Base-by-base conservation (phyloP, 2,888 invertebrate species). In the Standfussiana lucernea region DNA sequence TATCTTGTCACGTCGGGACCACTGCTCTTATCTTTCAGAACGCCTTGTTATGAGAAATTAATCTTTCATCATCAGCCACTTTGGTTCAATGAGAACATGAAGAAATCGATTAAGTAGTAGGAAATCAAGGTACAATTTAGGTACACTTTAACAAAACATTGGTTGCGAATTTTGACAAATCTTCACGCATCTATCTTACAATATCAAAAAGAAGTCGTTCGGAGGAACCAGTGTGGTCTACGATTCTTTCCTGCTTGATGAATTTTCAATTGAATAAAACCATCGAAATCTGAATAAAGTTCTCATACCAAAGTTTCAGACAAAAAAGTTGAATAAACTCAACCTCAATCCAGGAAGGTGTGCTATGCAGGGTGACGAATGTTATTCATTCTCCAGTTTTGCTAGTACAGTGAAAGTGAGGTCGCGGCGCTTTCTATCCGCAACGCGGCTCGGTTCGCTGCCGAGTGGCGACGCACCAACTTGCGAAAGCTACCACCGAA, bases 401-500 rank as follows among this genome's bases (percentile, higher is more conserved):
- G 92, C 88, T 88, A 89, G 88, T 75, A 62, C 83, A 95, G 96
- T 95, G 96, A 96, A 96, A 96, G 96, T 96, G 96, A 95, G 96
- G 95, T 95, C 95, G 93, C 91, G 84, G 79, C 95, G 95, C 96
- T 96, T 96, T 96, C 96, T 96, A 96, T 95, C 93, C 94, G 95
- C 93, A 86, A 91, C 79, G 83, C 83, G 81, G 73, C 69, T 85
- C 80, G 80, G 79, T 76, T 74, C 78, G 83, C 74, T 83, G 75
- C 79, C 75, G 62, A 47, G 21, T 61, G 64, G 68, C 76, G 71
- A 69, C 73, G 83, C 81, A 87, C 82, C 80, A 82, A 79, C 92
- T 95, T 95, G 95, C 96, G 96, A 96, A 96, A 96, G 95, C 93
- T 87, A 83, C 90, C 82, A 28, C 40, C 50, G 37, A 70, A 32